Base-by-base conservation (phyloP, 2,888 invertebrate genomes). In the Dicranocentrus wangi region DNA sequence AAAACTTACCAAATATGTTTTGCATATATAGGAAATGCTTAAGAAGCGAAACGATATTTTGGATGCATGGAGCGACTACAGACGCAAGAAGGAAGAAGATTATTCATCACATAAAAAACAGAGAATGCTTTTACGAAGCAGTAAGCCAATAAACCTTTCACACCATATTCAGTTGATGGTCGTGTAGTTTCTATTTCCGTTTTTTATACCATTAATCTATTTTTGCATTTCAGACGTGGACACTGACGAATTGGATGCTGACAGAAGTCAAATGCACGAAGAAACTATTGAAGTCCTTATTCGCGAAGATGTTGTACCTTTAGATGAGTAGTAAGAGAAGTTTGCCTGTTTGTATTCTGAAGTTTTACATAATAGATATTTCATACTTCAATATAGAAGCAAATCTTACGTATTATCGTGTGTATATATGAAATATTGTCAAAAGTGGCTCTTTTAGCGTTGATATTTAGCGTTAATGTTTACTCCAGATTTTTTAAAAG, bases 251-350 rank as follows among this genome's bases (percentile, higher is more conserved):
- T 90, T 96, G 87, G 95, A 95, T 89, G 93, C 94, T 70, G 95
- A 96, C 88, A 91, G 92, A 69, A 92, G 92, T 87, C 96, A 96
- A 89, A 93, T 96, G 87, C 96, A 97, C 89, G 98, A 98, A 89
- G 98, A 98, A 91, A 92, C 94, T 88, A 94, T 98, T 88, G 98
- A 98, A 93, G 97, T 98, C 93, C 95, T 98, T 91, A 93, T 98
- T 89, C 97, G 97, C 92, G 86, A 86, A 85, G 86, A 86, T 77
- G 70, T 72, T 53, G 82, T 82, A 80, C 81, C 76, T 53, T 23
- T 82, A 25, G 84, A 85, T 23, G 86, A 86, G 83, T 86, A 84
- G 82, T 84, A 42, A n/a, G n/a, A 47, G 47, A n/a, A 28, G 58
- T 51, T 10, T 25, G 27, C 68, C 68, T 17, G 17, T 68, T 42